Evolutionary conservation across 1,140 invertebrate species (phyloP), one percentile per base, ranked within the genome.

Genomic region (Drosophila rufa): DNA sequence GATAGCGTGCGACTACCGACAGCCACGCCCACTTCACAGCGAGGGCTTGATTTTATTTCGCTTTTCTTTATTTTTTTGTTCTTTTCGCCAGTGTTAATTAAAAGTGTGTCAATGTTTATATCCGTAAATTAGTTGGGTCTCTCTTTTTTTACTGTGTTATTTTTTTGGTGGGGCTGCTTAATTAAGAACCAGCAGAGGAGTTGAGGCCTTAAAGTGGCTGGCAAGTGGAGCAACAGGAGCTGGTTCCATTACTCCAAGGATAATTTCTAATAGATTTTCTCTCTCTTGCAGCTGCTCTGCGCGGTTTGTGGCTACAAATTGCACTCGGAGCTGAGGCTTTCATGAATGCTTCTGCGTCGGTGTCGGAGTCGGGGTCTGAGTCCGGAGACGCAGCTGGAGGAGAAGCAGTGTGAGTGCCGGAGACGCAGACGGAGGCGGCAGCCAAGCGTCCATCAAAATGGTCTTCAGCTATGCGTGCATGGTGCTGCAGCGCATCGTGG

Each of bases 21-120:
- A 53, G 22, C 51, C 75, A 78, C 75, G 75, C 75, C 75, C 55
- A 62, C 75, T 57, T 56, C 65, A 55, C 42, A 61, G 50, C 42
- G 15, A 30, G 40, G 46, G 51, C 76, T 85, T 73, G 65, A 79
- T 50, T 68, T 77, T 67, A 60, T 69, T 80, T 60, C 15, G 51
- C 33, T 66, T 53, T 62, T 15, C 17, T 30, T 55, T 38, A 19
- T 9, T 76, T 81, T 55, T 8, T 27, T 53, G 11, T 14, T 22
- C n/a, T 22, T 30, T 27, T 43, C 1, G 19, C 66, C 51, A 60
- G 79, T 64, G 65, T 80, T 91, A 91, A 91, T 91, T 91, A 91
- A 91, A 91, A 91, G 75, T 86, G 71, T 91, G 81, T 82, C 86
- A 91, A 91, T 91, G 87, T 91, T 90, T 91, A 75, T 91, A 84